A percentile compares a stretch with the other conserved stretches of the same genome.
Conservation (phyloP, 2,797 vertebrate genomes). For the Corythornis leucogaster region DNA sequence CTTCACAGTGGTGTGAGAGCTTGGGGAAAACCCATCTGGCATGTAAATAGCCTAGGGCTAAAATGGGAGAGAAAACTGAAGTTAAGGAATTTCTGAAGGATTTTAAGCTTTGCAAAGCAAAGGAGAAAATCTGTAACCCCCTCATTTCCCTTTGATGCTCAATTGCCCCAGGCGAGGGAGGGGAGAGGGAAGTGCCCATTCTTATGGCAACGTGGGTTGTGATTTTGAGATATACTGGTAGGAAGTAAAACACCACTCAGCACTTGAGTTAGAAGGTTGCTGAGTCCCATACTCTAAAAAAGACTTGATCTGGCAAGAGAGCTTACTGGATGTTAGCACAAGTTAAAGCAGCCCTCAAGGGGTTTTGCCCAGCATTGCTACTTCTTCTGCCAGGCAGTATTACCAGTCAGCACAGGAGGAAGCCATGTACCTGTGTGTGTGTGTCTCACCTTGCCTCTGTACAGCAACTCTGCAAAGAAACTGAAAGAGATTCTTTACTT, state of each 20-base stretch:
- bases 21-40: constrained; percentile 75
- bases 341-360: neutral
- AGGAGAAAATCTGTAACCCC: neutral
- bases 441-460: neutral
- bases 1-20: constrained; percentile 69
- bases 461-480: neutral
- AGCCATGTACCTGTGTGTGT: accelerated
- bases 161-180: neutral
- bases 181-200: neutral
- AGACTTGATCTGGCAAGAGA: neutral
- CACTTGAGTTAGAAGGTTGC: neutral
- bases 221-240: accelerated
- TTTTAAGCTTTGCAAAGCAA: constrained; percentile 18
- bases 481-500: neutral
- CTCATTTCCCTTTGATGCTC: neutral
- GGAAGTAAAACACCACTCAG: neutral
- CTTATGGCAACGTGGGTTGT: neutral
- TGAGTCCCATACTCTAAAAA: accelerated
- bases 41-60: constrained; percentile 24
- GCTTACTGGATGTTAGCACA: neutral
- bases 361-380: neutral
- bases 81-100: constrained; percentile 58
- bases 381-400: accelerated
- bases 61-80: constrained; percentile 36
- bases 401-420: neutral